A percentile compares a stretch with the other conserved stretches of the same genome.
Evolutionary conservation across 2,888 invertebrate species (phyloP).

Genomic region (Trissonchulus sp.): DNA sequence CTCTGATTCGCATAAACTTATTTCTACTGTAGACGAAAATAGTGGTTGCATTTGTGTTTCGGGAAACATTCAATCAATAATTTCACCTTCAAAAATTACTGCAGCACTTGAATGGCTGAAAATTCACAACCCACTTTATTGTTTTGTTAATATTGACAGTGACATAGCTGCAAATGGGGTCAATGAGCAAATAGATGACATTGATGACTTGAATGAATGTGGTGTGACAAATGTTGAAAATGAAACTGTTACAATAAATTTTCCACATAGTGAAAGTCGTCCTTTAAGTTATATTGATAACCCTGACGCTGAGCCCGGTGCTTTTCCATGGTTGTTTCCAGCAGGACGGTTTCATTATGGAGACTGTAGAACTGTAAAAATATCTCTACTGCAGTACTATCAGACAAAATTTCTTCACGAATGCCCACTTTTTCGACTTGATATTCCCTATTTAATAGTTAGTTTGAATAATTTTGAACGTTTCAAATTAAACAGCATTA

Average conservation of each 20-base stretch:
- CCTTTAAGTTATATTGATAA: background rate
- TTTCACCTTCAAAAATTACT: background rate
- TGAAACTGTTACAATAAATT: too few species aligned
- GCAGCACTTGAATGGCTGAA: background rate
- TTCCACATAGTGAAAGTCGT: background rate
- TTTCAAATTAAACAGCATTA: background rate
- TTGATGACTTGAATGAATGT: background rate
- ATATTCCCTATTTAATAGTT: background rate
- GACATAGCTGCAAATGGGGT: background rate
- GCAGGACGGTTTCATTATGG: background rate
- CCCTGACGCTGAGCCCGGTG: background rate
- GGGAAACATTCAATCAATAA: background rate
- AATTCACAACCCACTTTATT: background rate
- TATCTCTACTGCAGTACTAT: background rate
- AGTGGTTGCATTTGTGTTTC: background rate
- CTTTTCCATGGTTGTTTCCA: constrained; percentile 10
- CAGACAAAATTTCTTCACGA: background rate
- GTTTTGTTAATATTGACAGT: too few species aligned
- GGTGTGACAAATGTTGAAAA: background rate
- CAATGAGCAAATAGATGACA: background rate
- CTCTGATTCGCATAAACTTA: background rate
- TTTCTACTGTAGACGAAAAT: background rate
- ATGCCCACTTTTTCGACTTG: background rate
- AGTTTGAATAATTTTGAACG: constrained; percentile 3
- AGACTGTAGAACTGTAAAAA: background rate